These are phyloP conservation scores for Clamator glandarius DNA, from an alignment of 2,797 vertebrate species.

Conservation along the genomic window DNA sequence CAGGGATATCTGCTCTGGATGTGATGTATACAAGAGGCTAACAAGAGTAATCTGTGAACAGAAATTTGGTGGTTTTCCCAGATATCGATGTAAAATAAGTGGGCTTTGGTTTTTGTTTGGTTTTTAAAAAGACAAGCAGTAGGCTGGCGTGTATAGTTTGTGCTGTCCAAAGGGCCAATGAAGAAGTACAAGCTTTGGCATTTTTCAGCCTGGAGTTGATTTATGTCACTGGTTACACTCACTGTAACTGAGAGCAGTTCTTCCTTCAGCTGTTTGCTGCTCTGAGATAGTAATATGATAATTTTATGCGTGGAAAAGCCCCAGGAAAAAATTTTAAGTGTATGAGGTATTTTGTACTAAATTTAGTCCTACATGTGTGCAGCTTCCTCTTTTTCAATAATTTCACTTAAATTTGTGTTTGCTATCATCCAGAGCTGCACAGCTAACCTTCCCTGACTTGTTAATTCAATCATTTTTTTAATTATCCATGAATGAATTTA, in stretches of 20 bases:
- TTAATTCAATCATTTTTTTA: neutral
- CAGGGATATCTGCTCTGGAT: neutral
- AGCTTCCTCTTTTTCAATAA: neutral
- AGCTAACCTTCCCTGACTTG: neutral
- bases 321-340: neutral
- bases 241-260: neutral
- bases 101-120: too few relatives aligned
- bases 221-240: neutral
- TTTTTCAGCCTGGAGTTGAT: neutral
- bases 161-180: neutral
- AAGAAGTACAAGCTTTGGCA: accelerated
- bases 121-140: accelerated
- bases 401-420: neutral
- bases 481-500: neutral
- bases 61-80: neutral
- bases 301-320: neutral
- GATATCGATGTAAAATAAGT: neutral
- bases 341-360: neutral
- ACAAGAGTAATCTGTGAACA: neutral
- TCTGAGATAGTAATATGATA: neutral
- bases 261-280: accelerated
- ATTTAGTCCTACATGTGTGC: neutral
- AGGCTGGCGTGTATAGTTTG: neutral
- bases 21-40: accelerated
- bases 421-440: neutral